phyloP scores from a whole-genome alignment of 2,797 vertebrate species.

The Enteromius radiatus region DNA sequence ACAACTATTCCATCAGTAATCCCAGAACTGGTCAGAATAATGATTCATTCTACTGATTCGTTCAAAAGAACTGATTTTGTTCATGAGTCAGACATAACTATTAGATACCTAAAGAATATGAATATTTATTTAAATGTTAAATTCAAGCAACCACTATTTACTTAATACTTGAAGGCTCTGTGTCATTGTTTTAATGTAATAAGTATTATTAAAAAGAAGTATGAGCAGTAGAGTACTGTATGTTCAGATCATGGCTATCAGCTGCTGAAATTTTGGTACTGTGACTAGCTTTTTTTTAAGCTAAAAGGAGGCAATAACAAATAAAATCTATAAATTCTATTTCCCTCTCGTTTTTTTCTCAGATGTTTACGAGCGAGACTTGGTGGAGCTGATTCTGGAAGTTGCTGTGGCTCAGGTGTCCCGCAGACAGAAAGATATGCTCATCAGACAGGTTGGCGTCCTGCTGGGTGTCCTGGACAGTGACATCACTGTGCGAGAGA shows the following conservation, averaged over 20 bases:
- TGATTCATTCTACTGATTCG: neutral
- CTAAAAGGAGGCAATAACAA: neutral
- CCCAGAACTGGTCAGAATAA: neutral
- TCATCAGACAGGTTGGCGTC: slow-evolving; percentile 94
- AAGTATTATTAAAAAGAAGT: neutral
- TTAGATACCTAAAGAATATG: neutral
- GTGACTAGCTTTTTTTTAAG: neutral
- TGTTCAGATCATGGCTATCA: neutral
- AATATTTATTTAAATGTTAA: neutral
- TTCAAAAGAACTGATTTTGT: neutral
- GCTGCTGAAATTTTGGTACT: neutral
- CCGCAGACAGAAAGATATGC: slow-evolving; percentile 93
- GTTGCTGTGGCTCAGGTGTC: slow-evolving; percentile 89
- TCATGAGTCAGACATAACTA: neutral
- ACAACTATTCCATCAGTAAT: neutral
- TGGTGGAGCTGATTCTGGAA: slow-evolving; percentile 95
- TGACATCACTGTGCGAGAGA: slow-evolving; percentile 93
- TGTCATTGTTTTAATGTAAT: neutral
- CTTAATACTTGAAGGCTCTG: neutral
- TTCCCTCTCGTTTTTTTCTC: neutral
- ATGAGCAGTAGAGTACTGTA: neutral
- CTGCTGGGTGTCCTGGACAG: slow-evolving; percentile 93
- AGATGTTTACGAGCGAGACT: slow-evolving; percentile 89
- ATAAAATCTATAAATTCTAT: neutral
- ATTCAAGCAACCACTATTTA: no score